Evolutionary conservation across 37 sponge, comb jelly and placozoan species (phyloP).

Genomic region (Hormiphora californensis): DNA sequence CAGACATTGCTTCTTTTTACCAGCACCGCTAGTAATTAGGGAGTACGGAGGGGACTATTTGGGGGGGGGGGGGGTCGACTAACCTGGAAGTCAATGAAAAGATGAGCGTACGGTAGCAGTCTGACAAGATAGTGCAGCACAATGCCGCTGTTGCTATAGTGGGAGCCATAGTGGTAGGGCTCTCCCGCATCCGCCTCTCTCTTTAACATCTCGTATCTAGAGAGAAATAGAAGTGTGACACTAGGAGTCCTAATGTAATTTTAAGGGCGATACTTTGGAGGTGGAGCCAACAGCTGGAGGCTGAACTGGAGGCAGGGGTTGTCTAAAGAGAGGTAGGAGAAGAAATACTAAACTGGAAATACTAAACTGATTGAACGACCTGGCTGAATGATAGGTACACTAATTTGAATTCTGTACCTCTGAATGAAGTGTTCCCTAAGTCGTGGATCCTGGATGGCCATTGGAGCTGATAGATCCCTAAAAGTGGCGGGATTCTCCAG

Average conservation of each 20-base stretch:
- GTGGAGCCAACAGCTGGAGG: too few species aligned
- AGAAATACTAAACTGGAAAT: neutral
- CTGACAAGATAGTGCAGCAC: slow-evolving; percentile 96
- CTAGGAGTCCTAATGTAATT: too few species aligned
- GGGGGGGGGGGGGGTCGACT: neutral
- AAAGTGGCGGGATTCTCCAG: slow-evolving; percentile 63
- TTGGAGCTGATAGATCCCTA: slow-evolving; percentile 60
- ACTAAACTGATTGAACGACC: neutral
- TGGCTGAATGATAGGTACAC: too few species aligned
- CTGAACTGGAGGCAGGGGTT: too few species aligned
- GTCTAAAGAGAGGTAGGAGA: too few species aligned
- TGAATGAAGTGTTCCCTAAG: slow-evolving; percentile 46
- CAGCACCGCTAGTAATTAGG: neutral
- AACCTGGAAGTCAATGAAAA: slow-evolving; percentile 96
- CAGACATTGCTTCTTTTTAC: too few species aligned
- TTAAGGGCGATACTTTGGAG: too few species aligned
- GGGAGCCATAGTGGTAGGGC: slow-evolving; percentile 99
- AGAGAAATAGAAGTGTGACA: too few species aligned
- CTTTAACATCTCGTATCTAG: slow-evolving; percentile 68
- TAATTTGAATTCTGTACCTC: too few species aligned
- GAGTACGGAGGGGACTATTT: neutral
- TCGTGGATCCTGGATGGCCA: slow-evolving; percentile 48
- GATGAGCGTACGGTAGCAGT: slow-evolving; percentile 86
- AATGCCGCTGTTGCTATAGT: slow-evolving; percentile 94
- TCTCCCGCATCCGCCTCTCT: slow-evolving; percentile 2